A percentile compares a stretch with the other conserved stretches of the same genome.
Evolutionary conservation across 2,888 invertebrate species (phyloP).

Genomic region (Physocephala rufipes): DNA sequence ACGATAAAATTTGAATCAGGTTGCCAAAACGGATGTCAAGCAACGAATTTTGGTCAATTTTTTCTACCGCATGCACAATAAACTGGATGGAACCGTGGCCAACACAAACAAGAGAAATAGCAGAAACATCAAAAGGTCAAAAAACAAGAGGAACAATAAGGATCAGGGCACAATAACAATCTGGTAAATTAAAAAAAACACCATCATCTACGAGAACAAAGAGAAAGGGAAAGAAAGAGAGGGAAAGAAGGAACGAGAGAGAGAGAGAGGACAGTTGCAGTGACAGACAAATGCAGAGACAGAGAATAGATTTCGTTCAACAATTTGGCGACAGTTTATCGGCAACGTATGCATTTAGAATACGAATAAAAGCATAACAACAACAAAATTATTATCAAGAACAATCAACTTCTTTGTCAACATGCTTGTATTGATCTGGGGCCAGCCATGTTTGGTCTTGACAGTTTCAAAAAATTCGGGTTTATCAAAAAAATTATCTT

Average conservation of each 20-base stretch:
- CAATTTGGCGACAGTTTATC: conserved; percentile 41
- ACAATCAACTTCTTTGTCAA: conserved; percentile 27
- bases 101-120: conserved; percentile 22
- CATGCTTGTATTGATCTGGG: conserved; percentile 26
- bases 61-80: conserved; percentile 26
- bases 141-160: conserved; percentile 15
- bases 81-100: conserved; percentile 26
- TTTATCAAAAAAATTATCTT: neutral
- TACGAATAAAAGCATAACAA: neutral
- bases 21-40: conserved; percentile 32
- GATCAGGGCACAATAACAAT: too few species aligned
- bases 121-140: conserved; percentile 20
- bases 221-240: too few species aligned
- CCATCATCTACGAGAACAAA: too few species aligned
- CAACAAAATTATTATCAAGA: conserved; percentile 3
- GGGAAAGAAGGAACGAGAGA: neutral
- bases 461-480: conserved; percentile 13
- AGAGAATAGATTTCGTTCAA: conserved; percentile 29
- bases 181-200: too few species aligned
- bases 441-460: conserved; percentile 12
- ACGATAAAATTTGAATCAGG: neutral
- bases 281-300: neutral
- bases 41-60: conserved; percentile 31
- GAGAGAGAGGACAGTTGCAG: neutral
- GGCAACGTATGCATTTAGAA: conserved; percentile 31